A percentile compares a stretch with the other conserved stretches of the same genome.
Evolutionary conservation across 2,113 vertebrate genomes (phyloP).

Genomic region (Pygoscelis antarcticus): DNA sequence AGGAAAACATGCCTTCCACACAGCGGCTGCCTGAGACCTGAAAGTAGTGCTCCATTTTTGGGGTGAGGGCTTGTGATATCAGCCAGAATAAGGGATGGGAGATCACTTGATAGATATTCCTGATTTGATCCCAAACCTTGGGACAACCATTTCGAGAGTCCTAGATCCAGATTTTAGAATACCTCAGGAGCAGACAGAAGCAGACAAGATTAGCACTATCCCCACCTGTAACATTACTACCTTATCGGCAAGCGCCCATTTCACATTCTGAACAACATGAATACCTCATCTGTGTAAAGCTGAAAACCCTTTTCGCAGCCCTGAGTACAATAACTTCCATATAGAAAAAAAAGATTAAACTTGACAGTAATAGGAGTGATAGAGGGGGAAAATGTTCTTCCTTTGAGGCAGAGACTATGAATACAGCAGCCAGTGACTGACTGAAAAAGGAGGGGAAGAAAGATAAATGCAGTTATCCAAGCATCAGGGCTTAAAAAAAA

Average conservation of each 20-base stretch:
- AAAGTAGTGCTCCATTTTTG: background rate
- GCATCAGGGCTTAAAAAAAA: background rate
- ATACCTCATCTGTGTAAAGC: slow-evolving; percentile 1
- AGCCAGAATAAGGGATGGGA: background rate
- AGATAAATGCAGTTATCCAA: background rate
- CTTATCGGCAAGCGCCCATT: background rate
- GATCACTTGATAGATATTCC: background rate
- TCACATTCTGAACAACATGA: background rate
- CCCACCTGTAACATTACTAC: background rate
- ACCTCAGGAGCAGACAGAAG: background rate
- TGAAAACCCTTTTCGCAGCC: slow-evolving; percentile 33
- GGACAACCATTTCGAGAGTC: background rate
- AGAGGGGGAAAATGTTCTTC: background rate
- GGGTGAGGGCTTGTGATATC: background rate
- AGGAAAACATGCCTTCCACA: background rate
- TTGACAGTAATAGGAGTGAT: slow-evolving; percentile 35
- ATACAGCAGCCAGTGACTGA: background rate
- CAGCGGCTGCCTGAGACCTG: background rate
- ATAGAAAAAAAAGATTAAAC: slow-evolving; percentile 51
- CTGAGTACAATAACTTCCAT: slow-evolving; percentile 12
- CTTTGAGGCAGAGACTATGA: slow-evolving; percentile 10
- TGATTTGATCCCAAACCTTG: background rate
- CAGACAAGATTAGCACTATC: background rate
- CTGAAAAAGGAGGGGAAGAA: background rate
- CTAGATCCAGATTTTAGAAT: background rate